phyloP scores from a whole-genome alignment of 2,113 vertebrate species.

The Oncorhynchus masou region DNA sequence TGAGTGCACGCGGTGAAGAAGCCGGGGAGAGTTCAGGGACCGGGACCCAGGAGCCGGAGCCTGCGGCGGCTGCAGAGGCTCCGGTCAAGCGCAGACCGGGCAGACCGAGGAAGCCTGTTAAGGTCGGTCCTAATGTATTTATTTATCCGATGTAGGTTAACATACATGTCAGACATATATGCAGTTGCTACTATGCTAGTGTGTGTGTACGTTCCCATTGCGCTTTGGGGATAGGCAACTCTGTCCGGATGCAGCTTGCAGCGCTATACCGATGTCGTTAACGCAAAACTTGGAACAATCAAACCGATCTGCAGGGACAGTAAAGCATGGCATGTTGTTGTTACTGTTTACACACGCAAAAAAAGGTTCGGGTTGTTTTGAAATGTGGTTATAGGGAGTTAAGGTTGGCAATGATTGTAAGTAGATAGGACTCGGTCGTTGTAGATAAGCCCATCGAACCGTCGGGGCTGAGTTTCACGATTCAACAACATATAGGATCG shows the following conservation, averaged over 20 bases:
- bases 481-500: not conserved
- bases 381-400: not conserved
- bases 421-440: not conserved
- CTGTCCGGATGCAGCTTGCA: not conserved
- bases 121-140: constrained; percentile 79
- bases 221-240: constrained; percentile 1
- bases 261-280: not conserved
- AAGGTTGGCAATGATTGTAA: not conserved
- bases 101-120: constrained; percentile 90
- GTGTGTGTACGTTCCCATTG: not conserved
- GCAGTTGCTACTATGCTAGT: constrained; percentile 7
- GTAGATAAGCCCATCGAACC: not conserved
- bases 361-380: not conserved
- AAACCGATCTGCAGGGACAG: not conserved
- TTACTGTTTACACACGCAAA: not conserved
- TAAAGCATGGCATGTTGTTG: not conserved
- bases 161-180: not conserved
- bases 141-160: not conserved
- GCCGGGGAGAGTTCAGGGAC: constrained; percentile 84
- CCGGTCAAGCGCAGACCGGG: constrained; percentile 90
- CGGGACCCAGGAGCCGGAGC: constrained; percentile 85
- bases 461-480: not conserved
- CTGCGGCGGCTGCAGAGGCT: constrained; percentile 82
- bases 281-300: not conserved
- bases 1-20: constrained; percentile 91